Conservation (phyloP, 2,888 invertebrate species). For the Apomyelois bistriatella region DNA sequence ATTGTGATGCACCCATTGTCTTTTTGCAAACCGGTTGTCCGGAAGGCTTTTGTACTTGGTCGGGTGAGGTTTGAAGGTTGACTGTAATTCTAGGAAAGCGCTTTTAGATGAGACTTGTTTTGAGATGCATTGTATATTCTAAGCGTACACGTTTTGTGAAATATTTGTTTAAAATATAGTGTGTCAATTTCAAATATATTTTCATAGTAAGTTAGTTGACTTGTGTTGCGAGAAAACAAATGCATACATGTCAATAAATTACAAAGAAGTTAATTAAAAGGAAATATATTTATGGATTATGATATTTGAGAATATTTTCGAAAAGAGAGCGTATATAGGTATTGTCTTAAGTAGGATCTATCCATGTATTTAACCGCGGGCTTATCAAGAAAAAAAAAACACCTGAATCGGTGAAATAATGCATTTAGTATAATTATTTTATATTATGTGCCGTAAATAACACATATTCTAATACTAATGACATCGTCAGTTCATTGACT, state of each 20-base stretch:
- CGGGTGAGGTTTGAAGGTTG: slow-evolving; percentile 8
- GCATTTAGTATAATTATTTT: background rate
- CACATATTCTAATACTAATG: background rate
- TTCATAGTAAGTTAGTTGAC: no score
- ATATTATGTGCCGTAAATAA: background rate
- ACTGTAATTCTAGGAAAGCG: slow-evolving; percentile 10
- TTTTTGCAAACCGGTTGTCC: slow-evolving; percentile 14
- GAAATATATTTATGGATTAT: no score
- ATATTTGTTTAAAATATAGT: no score
- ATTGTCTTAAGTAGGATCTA: no score
- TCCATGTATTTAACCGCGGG: background rate
- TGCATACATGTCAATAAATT: no score
- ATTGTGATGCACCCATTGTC: slow-evolving; percentile 13
- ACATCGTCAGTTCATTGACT: slow-evolving; percentile 12
- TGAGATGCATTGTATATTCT: background rate
- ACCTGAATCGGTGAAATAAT: background rate
- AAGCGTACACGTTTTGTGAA: background rate
- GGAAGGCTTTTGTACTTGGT: slow-evolving; percentile 13
- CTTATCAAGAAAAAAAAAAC: background rate
- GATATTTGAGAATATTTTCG: no score
- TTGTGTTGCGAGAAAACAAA: no score
- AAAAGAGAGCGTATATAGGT: no score
- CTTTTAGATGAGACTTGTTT: slow-evolving; percentile 1
- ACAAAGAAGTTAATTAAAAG: no score
- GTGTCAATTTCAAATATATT: no score